Base-by-base conservation (phyloP, 64 coral and sea anemone species). In the Actinia tenebrosa region DNA sequence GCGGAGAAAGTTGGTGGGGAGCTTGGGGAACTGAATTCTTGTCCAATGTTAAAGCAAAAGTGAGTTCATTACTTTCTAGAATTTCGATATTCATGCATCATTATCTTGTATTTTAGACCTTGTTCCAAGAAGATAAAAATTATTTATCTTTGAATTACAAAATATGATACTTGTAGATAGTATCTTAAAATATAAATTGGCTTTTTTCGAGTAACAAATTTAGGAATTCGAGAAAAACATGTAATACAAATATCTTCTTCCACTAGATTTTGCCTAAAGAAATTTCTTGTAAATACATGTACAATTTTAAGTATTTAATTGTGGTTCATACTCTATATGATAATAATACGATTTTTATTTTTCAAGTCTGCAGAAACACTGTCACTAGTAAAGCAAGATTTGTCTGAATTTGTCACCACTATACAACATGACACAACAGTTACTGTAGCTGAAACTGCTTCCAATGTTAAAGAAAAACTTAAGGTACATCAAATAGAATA, bases 371-470 rank as follows among this genome's bases (percentile, higher is more conserved):
- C 97, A 79, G 90, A 92, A 78, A 90, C 97, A 90, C 60, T 99
- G 80, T 85, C 79, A 13, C 85, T 99, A 71, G 88, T 99, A 6
- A 94, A 99, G 61, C 91, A 94, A 77, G 97, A 99, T 83, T 82
- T 99, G 1, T 80, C 97, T 47, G 97, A 99, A 63, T 99, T 99
- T 91, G 97, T 99, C 6, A 88, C 61, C 78, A 92, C 94, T 37
- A 95, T 99, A 77, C 97, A 99, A 66, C 91, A 95, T 91, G 97
- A 99, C 37, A 95, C 97, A 30, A 89, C 93, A 79, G 82, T 90
- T 60, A 89, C 89, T 52, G 91, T 99, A 22, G 97, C 97, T 86
- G 97, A 99, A 58, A 95, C 97, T 56, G 97, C 97, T 50, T 86
- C 53, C 53, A 81, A 80, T 87, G 97, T 99, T 53, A 95, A 99